phyloP scores from a whole-genome alignment of 1,140 invertebrate genomes.

The Drosophila takahashii region DNA sequence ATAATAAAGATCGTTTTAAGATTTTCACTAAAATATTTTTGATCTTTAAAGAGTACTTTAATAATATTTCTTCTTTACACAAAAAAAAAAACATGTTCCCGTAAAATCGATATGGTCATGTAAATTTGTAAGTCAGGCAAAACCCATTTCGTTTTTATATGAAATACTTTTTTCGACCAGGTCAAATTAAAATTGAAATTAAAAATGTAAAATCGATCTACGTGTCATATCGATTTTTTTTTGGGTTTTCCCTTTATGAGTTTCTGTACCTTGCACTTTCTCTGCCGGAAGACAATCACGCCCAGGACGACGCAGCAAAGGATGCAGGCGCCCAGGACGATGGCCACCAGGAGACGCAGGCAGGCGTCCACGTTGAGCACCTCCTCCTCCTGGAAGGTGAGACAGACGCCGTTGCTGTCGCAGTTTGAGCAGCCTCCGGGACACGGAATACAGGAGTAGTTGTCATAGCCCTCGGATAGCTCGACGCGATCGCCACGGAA shows the following conservation, averaged over 20 bases:
- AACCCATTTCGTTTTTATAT: too few relatives aligned
- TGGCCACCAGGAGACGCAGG: slow-evolving; percentile 88
- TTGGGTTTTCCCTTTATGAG: background rate
- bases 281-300: slow-evolving; percentile 89
- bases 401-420: slow-evolving; percentile 86
- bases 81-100: too few relatives aligned
- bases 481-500: slow-evolving; percentile 85
- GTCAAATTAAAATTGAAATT: too few relatives aligned
- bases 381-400: slow-evolving; percentile 84
- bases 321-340: slow-evolving; percentile 90
- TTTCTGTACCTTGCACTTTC: slow-evolving; percentile 90
- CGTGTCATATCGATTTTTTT: too few relatives aligned
- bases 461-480: slow-evolving; percentile 78
- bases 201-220: too few relatives aligned
- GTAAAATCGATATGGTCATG: too few relatives aligned
- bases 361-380: slow-evolving; percentile 86
- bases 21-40: too few relatives aligned
- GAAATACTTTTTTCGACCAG: too few relatives aligned
- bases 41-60: too few relatives aligned
- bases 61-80: too few relatives aligned
- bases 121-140: too few relatives aligned
- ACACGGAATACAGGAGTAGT: slow-evolving; percentile 87
- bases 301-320: slow-evolving; percentile 89
- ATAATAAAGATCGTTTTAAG: too few relatives aligned
- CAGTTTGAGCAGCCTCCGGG: slow-evolving; percentile 86